Base-by-base conservation (phyloP, 2,797 vertebrate genomes). In the Adelosebastes latens region DNA sequence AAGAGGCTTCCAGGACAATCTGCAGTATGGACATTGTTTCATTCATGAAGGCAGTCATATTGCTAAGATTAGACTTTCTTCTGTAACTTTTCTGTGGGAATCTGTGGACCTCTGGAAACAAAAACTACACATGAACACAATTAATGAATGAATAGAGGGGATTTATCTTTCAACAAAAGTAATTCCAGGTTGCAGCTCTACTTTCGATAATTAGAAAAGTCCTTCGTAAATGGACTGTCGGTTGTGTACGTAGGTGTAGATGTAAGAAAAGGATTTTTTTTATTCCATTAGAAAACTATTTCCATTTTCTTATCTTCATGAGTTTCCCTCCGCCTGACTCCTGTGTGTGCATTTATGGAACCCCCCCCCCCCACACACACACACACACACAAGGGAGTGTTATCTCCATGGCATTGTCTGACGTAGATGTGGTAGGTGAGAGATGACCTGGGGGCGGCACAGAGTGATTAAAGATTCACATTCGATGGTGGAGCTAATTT, bases 391-490 rank as follows among this genome's bases (percentile, higher is more conserved):
- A 46, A 0, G 4, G 3, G 29, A 27, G 52, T 8, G 20, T 66
- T 74, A 75, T 80, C 73, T 71, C 71, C 74, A 55, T 81, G 66
- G 65, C 18, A 2, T 53, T 25, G 12, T 55, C 5, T 83, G 82
- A 78, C n/a, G 24, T 80, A 29, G 75, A 74, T 6, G 49, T 64
- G 46, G 25, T 24, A 2, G 75, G 77, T 82, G 63, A 74, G 67
- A 56, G 67, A 31, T 31, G 32, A 59, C 83, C 80, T 7, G 29
- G 52, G 24, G 63, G 71, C 4, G n/a, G 32, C 18, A 55, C 27
- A 24, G 14, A 27, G 55, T 74, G 74, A 87, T 91, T 90, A 85
- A 80, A 80, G 67, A 81, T 82, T 83, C 84, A 81, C 60, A 84
- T 79, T 83, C n/a, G 2, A 69, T 55, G 79, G 32, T 82, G 82